phyloP scores from a whole-genome alignment of 2,888 invertebrate genomes.

The Villa cingulata region DNA sequence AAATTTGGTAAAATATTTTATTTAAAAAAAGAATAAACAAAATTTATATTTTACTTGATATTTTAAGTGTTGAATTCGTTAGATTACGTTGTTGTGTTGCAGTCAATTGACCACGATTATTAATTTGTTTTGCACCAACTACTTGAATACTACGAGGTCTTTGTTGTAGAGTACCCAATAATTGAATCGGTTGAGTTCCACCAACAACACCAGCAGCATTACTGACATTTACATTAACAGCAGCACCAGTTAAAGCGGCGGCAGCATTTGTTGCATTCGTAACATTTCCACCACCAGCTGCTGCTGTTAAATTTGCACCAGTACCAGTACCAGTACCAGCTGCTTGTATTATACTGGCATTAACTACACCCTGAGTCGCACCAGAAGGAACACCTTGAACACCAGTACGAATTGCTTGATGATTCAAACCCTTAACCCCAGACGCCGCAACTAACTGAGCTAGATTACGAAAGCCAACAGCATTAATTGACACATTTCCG shows the following conservation, averaged over 20 bases:
- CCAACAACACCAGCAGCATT: slow-evolving; percentile 8
- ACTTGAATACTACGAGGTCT: slow-evolving; percentile 33
- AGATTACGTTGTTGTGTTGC: slow-evolving; percentile 26
- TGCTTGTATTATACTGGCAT: slow-evolving; percentile 10
- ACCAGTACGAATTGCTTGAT: slow-evolving; percentile 34
- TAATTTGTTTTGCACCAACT: slow-evolving; percentile 30
- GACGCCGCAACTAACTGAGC: slow-evolving; percentile 49
- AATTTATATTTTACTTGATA: slow-evolving; percentile 22
- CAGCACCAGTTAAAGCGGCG: slow-evolving; percentile 5
- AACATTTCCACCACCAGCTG: slow-evolving; percentile 1
- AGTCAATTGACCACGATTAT: slow-evolving; percentile 20
- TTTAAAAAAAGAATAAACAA: neutral
- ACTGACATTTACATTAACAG: slow-evolving; percentile 9
- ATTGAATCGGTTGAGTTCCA: slow-evolving; percentile 21
- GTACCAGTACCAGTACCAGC: too few relatives aligned
- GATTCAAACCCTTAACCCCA: slow-evolving; percentile 45
- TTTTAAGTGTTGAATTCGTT: slow-evolving; percentile 30
- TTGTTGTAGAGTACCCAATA: slow-evolving; percentile 29
- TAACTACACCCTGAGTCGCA: slow-evolving; percentile 6
- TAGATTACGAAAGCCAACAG: slow-evolving; percentile 15
- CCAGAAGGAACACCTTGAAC: slow-evolving; percentile 11
- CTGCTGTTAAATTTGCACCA: slow-evolving; percentile 5
- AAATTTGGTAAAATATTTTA: neutral
- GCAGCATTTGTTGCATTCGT: slow-evolving; percentile 4
- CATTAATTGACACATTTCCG: neutral